Evolutionary conservation across 2,797 vertebrate genomes (phyloP), one percentile per base, ranked within the genome.

Genomic region (Argyrosomus regius): DNA sequence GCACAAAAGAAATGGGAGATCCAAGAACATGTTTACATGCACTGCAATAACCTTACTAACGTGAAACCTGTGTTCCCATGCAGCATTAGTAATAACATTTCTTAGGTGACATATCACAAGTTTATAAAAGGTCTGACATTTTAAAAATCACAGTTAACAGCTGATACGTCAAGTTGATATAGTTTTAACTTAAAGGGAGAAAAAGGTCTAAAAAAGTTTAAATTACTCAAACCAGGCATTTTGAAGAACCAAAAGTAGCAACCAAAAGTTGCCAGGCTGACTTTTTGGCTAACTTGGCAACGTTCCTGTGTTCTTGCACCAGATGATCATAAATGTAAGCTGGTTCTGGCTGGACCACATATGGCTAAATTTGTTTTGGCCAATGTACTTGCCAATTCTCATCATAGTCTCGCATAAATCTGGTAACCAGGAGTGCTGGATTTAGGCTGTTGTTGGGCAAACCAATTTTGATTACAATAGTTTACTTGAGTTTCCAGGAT

Each of bases 311-410:
- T 22, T 56, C 26, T 12, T 69, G 41, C 50, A 62, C 18, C 57
- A 16, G 57, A 69, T 35, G 48, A 63, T 71, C 54, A 31, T 31
- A 53, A 66, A 53, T 72, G 20, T 66, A n/a, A 66, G 56, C 11
- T 11, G 5, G 28, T 3, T 46, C 18, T 31, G 49, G 20, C n/a
- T 66, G 49, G 31, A 6, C 31, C 31, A 31, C 31, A 31, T 31
- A 31, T 6, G 35, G 35, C 35, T 39, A 9, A 39, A 39, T 39
- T 39, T 39, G 35, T 9, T 39, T 39, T 39, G 35, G 48, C 20
- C n/a, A n/a, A 3, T 7, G 59, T 17, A n/a, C 11, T n/a, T 6
- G 46, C 39, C 9, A 64, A 35, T 31, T 64, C 14, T 7, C 39
- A 76, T 22, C 10, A 28, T 14, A 26, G 46, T 61, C 16, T 26